These are phyloP conservation scores for Squalus acanthias DNA, from an alignment of 2,797 vertebrate species.

Conservation along the genomic window DNA sequence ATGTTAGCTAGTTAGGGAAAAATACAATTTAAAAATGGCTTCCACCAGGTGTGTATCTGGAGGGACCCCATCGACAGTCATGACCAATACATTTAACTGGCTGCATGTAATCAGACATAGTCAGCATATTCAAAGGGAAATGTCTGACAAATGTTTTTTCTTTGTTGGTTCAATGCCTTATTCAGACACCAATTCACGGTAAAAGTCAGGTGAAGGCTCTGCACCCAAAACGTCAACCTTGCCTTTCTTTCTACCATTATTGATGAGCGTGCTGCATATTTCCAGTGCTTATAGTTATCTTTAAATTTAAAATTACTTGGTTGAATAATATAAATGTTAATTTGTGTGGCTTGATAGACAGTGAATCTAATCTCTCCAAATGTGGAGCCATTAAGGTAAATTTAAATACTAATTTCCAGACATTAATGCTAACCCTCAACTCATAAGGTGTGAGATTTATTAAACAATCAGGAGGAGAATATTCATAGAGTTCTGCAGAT, in stretches of 20 bases:
- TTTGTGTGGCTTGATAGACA: neutral
- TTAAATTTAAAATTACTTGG: too few species aligned
- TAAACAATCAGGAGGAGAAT: too few species aligned
- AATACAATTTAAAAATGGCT: neutral
- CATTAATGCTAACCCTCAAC: neutral
- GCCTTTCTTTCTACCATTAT: neutral
- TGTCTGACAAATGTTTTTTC: neutral
- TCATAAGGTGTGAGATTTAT: neutral
- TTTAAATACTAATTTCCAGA: neutral
- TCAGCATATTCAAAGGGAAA: neutral
- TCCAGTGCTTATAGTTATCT: too few species aligned
- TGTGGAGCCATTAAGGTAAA: neutral
- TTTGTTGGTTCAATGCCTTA: neutral
- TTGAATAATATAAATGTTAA: neutral
- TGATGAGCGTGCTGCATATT: neutral
- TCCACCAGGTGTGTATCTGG: neutral
- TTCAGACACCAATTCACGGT: neutral
- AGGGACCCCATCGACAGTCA: neutral
- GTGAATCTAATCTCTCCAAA: neutral
- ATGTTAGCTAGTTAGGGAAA: neutral
- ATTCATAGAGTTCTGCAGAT: neutral
- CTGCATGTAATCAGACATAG: neutral
- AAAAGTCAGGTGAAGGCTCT: neutral
- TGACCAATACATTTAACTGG: neutral
- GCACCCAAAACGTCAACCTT: neutral